Base-by-base conservation (phyloP, 2,797 vertebrate genomes). In the Rhinichthys osculus region DNA sequence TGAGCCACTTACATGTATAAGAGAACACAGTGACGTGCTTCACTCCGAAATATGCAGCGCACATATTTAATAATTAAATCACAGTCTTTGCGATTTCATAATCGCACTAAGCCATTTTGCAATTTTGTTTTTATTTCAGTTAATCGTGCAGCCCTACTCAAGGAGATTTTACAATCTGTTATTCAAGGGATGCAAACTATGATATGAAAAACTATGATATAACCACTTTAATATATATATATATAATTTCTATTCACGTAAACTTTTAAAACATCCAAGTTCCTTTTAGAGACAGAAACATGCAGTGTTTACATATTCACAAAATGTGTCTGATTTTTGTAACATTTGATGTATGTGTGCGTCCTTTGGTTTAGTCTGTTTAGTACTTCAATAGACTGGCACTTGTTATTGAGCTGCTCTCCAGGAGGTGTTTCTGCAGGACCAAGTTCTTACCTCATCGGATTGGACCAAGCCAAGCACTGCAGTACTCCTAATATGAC, bases 331-430 rank as follows among this genome's bases (percentile, higher is more conserved):
- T 77, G 30, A 38, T 57, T 16, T 77, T n/a, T 77, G 27, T 23
- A 50, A n/a, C 14, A 23, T 38, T 38, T 35, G 9, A 52, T 23
- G 23, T 27, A 35, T 54, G n/a, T 78, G 23, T 78, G 14, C 3
- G 8, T 67, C 23, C 27, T 42, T 19, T 71, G 35, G 54, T 67
- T 77, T 52, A 66, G 30, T 67, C 23, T 38, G 19, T 42, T 57
- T 33, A 77, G 27, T 69, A 77, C 69, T 59, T 73, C 38, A 82
- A 23, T 23, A 73, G 27, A 13, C 16, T 62, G 69, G 42, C 30
- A 73, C 11, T 74, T 74, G 69, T 66, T 40, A 76, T 52, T 50
- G 72, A 67, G 33, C 59, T 5, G 42, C 33, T 40, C 62, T 13
- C 6, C 47, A 38, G 82, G 30, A 38, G 72, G 3, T 78, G 11